Evolutionary conservation across 2,797 vertebrate species (phyloP), one percentile per base, ranked within the genome.

Genomic region (Mus caroli): DNA sequence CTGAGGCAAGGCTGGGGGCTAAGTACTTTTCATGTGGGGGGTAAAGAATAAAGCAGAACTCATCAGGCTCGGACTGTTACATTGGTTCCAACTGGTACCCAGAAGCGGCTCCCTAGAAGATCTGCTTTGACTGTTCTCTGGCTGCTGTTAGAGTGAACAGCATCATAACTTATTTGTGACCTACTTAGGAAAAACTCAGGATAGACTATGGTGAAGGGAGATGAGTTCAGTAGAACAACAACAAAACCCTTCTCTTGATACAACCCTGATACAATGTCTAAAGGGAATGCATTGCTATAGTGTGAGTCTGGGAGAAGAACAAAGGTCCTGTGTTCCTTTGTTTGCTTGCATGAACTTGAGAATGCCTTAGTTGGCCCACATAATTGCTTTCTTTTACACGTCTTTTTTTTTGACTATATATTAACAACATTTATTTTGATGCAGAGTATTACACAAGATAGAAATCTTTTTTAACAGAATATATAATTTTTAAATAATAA

Each of bases 1-100:
- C 98, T 98, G 97, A 98, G 98, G 98, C 98, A 98, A 98, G 97
- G 97, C 98, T 98, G 69, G 96, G 92, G 97, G 98, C 98, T 91
- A 98, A 98, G 97, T 98, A 97, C 97, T 98, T 98, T 98, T 98
- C 97, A 94, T 88, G 98, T 97, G 94, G 90, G 95, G 97, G 96
- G 97, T 98, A 97, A 3, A 11, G 95, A 98, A 97, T 82, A 98
- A 97, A 98, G 97, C 43, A 89, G 80, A 90, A 58, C 95, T 97
- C 98, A 95, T 97, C 96, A 96, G 26, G 78, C 87, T 91, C 96
- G 34, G 92, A 94, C 94, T 90, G 95, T 75, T 94, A 92, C 73
- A 75, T 92, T 97, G 97, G 86, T 94, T 97, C 92, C 91, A 89
- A 97, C 96, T 86, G 96, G 67, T 87, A 92, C 84, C 95, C 95